Conservation (phyloP, 2,888 invertebrate genomes). For the Chelonus formosanus region DNA sequence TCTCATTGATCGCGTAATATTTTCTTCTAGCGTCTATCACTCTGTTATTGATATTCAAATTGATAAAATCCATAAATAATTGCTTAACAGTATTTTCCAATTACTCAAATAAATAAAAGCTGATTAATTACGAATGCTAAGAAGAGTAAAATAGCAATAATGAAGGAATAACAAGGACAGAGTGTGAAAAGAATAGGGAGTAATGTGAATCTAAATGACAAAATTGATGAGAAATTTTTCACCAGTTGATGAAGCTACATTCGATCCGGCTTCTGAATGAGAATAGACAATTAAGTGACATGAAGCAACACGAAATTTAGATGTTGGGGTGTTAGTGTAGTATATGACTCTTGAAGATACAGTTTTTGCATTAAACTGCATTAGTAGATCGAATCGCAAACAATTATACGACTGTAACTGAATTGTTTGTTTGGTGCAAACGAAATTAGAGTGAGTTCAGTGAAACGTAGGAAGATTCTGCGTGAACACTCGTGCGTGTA, state of each 20-base stretch:
- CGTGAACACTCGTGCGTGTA: slow-evolving; percentile 24
- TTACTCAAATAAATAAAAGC: background rate
- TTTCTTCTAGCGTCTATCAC: no score
- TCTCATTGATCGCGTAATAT: no score
- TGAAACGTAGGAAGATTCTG: slow-evolving; percentile 29
- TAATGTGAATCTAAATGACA: no score
- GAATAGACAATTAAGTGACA: slow-evolving; percentile 18
- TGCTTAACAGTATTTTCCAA: no score
- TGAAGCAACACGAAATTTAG: slow-evolving; percentile 20
- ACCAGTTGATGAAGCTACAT: background rate
- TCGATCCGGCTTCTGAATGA: background rate
- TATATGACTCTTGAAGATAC: slow-evolving; percentile 4
- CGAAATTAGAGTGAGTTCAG: slow-evolving; percentile 43
- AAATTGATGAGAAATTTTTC: no score
- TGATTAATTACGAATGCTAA: no score
- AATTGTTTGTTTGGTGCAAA: slow-evolving; percentile 53
- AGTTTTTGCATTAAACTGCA: slow-evolving; percentile 49
- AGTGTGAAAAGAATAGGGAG: no score
- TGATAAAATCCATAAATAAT: no score
- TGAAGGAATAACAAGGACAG: no score
- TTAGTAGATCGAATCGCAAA: slow-evolving; percentile 55
- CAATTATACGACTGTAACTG: slow-evolving; percentile 54
- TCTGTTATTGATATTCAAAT: no score
- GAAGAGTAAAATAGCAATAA: no score
- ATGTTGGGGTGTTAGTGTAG: slow-evolving; percentile 19